Conservation (phyloP, 1,140 invertebrate genomes). For the Penaeus indicus region DNA sequence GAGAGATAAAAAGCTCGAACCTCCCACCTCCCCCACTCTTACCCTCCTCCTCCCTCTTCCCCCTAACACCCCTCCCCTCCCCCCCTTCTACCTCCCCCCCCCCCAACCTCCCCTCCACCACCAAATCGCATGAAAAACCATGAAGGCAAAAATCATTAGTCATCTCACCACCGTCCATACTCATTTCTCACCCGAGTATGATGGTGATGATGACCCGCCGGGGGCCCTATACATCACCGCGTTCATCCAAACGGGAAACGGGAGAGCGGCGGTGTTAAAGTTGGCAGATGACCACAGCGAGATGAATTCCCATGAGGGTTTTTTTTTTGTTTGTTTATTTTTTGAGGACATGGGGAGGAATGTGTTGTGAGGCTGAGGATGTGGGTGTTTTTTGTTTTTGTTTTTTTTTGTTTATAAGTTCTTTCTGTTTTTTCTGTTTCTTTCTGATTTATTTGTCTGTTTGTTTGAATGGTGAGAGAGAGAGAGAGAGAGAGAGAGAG, state of each 20-base stretch:
- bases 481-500: no score
- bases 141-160: background rate
- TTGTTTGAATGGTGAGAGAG: background rate
- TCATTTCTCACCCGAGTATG: no score
- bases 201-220: background rate
- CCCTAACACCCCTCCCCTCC: background rate
- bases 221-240: background rate
- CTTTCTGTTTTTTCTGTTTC: background rate
- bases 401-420: background rate
- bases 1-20: background rate
- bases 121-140: background rate
- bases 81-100: background rate
- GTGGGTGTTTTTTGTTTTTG: no score
- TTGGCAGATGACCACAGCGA: no score
- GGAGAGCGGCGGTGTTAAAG: no score
- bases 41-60: background rate
- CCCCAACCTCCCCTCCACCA: background rate
- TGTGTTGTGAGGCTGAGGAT: no score
- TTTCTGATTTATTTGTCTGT: background rate
- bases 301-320: no score
- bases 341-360: no score
- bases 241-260: no score
- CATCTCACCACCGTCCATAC: background rate
- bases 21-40: background rate
- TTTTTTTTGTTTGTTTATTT: no score